phyloP scores from a whole-genome alignment of 2,888 invertebrate genomes.

The Acanthoscelides obtectus region DNA sequence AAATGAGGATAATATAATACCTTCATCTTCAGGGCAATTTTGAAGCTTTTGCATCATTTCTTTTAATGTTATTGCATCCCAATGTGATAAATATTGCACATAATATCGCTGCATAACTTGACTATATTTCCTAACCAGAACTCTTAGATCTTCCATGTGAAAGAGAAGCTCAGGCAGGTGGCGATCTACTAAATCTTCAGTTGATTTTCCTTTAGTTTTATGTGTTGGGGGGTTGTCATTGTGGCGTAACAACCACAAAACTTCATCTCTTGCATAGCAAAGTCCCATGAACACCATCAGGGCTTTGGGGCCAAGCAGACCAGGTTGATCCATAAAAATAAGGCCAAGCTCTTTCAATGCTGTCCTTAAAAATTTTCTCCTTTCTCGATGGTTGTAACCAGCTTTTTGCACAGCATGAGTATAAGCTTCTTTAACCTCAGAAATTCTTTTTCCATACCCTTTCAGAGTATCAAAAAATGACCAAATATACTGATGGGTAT shows the following conservation, averaged over 20 bases:
- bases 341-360: conserved; percentile 92
- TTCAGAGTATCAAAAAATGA: conserved; percentile 92
- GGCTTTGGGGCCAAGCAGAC: conserved; percentile 94
- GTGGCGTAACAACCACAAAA: conserved; percentile 93
- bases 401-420: conserved; percentile 87
- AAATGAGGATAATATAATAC: conserved; percentile 86
- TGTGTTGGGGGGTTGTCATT: conserved; percentile 90
- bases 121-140: conserved; percentile 90
- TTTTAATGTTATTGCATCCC: conserved; percentile 90
- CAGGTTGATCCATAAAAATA: conserved; percentile 96
- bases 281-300: conserved; percentile 94
- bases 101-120: conserved; percentile 79
- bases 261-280: conserved; percentile 94
- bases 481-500: conserved; percentile 90
- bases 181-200: conserved; percentile 92
- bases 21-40: conserved; percentile 91
- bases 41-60: conserved; percentile 76
- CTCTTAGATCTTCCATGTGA: conserved; percentile 96
- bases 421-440: conserved; percentile 95
- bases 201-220: conserved; percentile 74
- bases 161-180: conserved; percentile 96
- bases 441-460: conserved; percentile 86
- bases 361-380: conserved; percentile 92
- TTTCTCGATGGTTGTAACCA: conserved; percentile 87
- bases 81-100: conserved; percentile 93